phyloP scores from a whole-genome alignment of 2,797 vertebrate species.

The Microcaecilia unicolor region DNA sequence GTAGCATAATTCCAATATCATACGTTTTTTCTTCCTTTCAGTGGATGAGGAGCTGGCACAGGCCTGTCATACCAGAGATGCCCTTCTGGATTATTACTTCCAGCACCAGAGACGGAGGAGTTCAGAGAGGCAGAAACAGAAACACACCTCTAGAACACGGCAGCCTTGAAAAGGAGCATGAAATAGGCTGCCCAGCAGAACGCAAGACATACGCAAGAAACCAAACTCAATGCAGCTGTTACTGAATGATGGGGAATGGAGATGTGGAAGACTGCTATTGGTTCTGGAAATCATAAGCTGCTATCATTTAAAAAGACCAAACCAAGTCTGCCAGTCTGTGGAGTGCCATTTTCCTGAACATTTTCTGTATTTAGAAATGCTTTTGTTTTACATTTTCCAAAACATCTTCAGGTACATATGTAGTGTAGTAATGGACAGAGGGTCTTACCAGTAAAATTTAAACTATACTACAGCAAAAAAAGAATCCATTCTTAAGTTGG shows the following conservation, averaged over 20 bases:
- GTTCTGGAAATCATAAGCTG: not conserved
- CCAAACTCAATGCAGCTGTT: not conserved
- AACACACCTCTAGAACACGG: conserved; percentile 1
- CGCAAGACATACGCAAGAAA: not conserved
- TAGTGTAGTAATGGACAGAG: no score
- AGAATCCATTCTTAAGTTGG: no score
- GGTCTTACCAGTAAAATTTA: no score
- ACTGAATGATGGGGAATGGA: not conserved
- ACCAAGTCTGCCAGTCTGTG: no score
- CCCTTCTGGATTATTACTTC: not conserved
- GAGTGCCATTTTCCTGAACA: no score
- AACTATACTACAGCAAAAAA: no score
- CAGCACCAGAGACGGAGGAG: conserved; percentile 1
- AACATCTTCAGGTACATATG: no score
- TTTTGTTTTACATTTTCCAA: no score
- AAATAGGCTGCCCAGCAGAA: not conserved
- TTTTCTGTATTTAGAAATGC: no score
- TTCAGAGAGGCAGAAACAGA: not conserved
- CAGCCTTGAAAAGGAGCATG: not conserved
- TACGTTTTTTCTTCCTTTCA: conserved; percentile 32
- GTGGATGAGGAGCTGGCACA: conserved; percentile 30
- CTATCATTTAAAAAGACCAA: not conserved
- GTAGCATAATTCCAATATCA: not conserved
- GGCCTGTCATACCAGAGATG: not conserved
- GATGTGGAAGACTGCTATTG: not conserved